These are phyloP conservation scores for Scylla paramamosain DNA, from an alignment of 1,140 invertebrate species.

Conservation along the genomic window DNA sequence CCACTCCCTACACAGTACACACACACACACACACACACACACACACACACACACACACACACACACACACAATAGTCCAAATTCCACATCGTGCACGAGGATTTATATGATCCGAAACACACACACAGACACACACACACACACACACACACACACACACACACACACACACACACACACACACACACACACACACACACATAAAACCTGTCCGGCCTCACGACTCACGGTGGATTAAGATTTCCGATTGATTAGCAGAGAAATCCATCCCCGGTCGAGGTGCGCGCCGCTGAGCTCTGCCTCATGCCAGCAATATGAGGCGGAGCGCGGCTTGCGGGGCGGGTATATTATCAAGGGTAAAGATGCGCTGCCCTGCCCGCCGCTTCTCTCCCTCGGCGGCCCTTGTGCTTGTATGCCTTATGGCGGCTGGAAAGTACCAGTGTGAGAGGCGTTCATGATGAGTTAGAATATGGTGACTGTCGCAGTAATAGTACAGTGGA, in stretches of 20 bases:
- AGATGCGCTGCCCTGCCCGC: no score
- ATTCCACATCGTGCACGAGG: no score
- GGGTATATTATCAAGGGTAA: not conserved
- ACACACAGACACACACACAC: not conserved
- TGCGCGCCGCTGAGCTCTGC: not conserved
- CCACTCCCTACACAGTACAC: not conserved
- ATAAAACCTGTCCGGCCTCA: not conserved
- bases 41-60: not conserved
- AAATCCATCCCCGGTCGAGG: not conserved
- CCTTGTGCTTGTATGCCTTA: no score
- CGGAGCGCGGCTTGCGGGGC: not conserved
- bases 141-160: conserved; percentile 27
- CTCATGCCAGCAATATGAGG: not conserved
- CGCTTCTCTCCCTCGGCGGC: no score
- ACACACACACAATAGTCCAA: not conserved
- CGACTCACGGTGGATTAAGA: conserved; percentile 1
- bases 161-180: conserved; percentile 32
- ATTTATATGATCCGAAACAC: not conserved
- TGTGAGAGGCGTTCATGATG: no score
- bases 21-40: not conserved
- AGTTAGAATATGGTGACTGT: not conserved
- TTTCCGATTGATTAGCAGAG: conserved; percentile 22
- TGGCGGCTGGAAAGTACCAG: no score
- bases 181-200: conserved; percentile 31
- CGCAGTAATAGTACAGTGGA: not conserved